Evolutionary conservation across 2,888 invertebrate genomes (phyloP), one percentile per base, ranked within the genome.

Genomic region (Criorhina ranunculi): DNA sequence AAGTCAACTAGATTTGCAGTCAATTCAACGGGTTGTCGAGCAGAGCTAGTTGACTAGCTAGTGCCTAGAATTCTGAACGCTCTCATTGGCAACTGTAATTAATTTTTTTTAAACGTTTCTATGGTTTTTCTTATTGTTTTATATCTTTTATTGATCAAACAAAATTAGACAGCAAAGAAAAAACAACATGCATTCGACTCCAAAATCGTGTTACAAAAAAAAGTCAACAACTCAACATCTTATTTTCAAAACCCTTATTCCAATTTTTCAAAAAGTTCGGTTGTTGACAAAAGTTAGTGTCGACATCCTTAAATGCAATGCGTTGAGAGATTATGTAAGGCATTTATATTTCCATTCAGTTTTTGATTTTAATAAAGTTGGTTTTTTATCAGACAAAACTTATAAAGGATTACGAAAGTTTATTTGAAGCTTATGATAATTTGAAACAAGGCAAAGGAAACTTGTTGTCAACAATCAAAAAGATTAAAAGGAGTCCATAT

Each of bases 281-380:
- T 19, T 15, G 42, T 53, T 73, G 6, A 73, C 62, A 5, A 73
- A 62, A 53, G 8, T 73, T 33, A 73, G 42, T 44, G 19, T 53
- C 19, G 53, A 64, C 31, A 37, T 72, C 1, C 1, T 62, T 0
- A 62, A 62, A 17, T 53, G 12, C 15, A 60, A 49, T 19, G 40
- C 17, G 6, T 9, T 42, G 0, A 49, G 29, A 19, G 62, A 73
- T 40, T 53, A 42, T 17, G 73, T 73, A 53, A 73, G 62, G 4
- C 42, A 11, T 12, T 7, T 11, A 53, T 12, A 15, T 24, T 24
- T 4, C 2, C 4, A 24, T 24, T 24, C 1, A 24, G 4, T 24
- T 4, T 24, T 24, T 24, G 4, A 24, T 3, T 24, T 3, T 3
- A 24, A 24, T 3, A 24, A 24, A 24, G 4, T 3, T 4, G 4